Base-by-base conservation (phyloP, 1,140 invertebrate genomes). In the Drosophila bocqueti region DNA sequence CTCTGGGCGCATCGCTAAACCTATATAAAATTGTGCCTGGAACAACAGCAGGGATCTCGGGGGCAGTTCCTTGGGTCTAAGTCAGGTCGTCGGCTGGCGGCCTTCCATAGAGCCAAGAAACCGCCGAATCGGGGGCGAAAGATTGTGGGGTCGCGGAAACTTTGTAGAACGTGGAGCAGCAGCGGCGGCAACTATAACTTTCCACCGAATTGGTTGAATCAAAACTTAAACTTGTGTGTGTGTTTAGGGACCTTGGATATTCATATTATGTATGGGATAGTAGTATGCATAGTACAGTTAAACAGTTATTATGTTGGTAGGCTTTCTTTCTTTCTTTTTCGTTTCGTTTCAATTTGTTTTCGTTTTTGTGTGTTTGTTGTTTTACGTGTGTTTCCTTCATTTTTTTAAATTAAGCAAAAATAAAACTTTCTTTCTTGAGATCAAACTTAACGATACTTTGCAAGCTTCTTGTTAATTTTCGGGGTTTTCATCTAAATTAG, bases 391-490 rank as follows among this genome's bases (percentile, higher is more conserved):
- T 52, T 52, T 52, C 26, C 75, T 79, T 79, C 61, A 21, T 77
- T 81, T 77, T 81, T 81, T 90, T 90, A 85, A 82, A 89, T 79
- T 83, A 90, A 84, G 81, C 85, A 90, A 89, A 87, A 89, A 83
- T 73, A 67, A 83, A 87, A 90, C 75, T 85, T 85, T 69, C 54
- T 69, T 78, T 78, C 76, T 91, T 90, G 85, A 90, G 85, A 90
- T 90, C 85, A 90, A 90, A 90, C 86, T 89, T 89, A 89, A 90
- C 85, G 85, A 89, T 89, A 90, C 85, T 89, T 87, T 87, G 84
- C 84, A 89, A 90, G 81, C 75, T 79, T 83, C 64, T 67, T 66
- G 13, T 83, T 64, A 63, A 59, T 60, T 29, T 15, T 52, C 18
- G n/a, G 29, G n/a, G 29, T n/a, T 67, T 50, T 54, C 50, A 21